phyloP scores from a whole-genome alignment of 2,797 vertebrate genomes.

The Spondyliosoma cantharus region DNA sequence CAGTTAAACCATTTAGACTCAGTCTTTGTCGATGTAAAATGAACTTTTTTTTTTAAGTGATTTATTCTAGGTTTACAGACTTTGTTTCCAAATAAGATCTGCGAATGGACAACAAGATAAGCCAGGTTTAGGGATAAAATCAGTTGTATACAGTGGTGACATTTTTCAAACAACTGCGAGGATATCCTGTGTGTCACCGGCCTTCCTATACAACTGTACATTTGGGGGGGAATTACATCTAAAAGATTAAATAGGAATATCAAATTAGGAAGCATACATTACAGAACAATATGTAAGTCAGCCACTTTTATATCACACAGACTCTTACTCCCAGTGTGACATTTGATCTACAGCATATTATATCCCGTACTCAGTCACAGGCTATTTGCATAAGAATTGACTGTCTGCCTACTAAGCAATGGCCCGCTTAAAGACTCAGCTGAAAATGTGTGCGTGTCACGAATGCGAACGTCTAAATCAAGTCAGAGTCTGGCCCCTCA shows the following conservation, averaged over 20 bases:
- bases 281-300: constrained; percentile 84
- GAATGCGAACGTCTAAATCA: constrained; percentile 82
- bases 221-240: constrained; percentile 70
- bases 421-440: constrained; percentile 82
- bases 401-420: constrained; percentile 82
- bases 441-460: constrained; percentile 78
- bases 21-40: no score
- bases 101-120: constrained; percentile 29
- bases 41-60: not conserved
- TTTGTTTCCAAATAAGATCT: not conserved
- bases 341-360: constrained; percentile 87
- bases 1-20: not conserved
- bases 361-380: constrained; percentile 74
- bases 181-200: constrained; percentile 46
- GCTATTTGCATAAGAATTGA: constrained; percentile 87
- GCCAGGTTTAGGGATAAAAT: constrained; percentile 2
- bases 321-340: constrained; percentile 84
- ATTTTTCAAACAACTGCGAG: constrained; percentile 55
- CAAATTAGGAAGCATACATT: constrained; percentile 82
- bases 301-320: constrained; percentile 83
- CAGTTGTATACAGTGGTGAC: constrained; percentile 24
- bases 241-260: constrained; percentile 80
- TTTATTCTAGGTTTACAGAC: not conserved
- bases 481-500: constrained; percentile 81
- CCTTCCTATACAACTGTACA: constrained; percentile 55